These are phyloP conservation scores for Linnaemya vulpina DNA, from an alignment of 2,888 invertebrate genomes.

Conservation along the genomic window DNA sequence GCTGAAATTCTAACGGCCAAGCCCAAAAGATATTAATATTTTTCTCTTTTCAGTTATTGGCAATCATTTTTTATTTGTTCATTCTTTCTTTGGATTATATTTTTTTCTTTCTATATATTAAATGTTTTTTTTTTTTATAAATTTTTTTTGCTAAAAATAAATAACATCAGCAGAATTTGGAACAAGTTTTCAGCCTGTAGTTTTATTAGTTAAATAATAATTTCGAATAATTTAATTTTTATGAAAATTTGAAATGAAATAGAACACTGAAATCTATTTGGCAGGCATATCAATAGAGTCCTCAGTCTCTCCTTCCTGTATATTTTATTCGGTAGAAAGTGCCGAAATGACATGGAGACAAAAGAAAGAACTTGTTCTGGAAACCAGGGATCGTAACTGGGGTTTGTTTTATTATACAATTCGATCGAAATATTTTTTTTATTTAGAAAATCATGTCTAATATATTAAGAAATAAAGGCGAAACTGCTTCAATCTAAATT, in stretches of 20 bases:
- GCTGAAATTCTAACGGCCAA: constrained; percentile 54
- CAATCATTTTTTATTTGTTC: constrained; percentile 11
- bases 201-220: constrained; percentile 7
- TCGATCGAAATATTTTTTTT: too few species aligned
- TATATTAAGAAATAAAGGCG: too few species aligned
- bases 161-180: constrained; percentile 53
- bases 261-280: constrained; percentile 19
- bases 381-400: background rate
- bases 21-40: constrained; percentile 43
- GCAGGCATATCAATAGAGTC: too few species aligned
- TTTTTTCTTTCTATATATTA: constrained; percentile 7
- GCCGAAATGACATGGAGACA: background rate
- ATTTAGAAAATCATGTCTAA: too few species aligned
- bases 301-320: constrained; percentile 2
- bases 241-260: constrained; percentile 1
- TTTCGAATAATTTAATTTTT: constrained; percentile 12
- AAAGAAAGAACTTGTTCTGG: constrained; percentile 47
- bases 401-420: too few species aligned
- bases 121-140: too few species aligned
- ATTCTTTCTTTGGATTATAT: constrained; percentile 26
- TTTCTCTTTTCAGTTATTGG: constrained; percentile 49
- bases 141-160: constrained; percentile 31
- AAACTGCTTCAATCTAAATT: too few species aligned
- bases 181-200: constrained; percentile 66
- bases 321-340: background rate